Conservation (phyloP, 92 coral and sea anemone species). For the Palythoa caribaeorum region DNA sequence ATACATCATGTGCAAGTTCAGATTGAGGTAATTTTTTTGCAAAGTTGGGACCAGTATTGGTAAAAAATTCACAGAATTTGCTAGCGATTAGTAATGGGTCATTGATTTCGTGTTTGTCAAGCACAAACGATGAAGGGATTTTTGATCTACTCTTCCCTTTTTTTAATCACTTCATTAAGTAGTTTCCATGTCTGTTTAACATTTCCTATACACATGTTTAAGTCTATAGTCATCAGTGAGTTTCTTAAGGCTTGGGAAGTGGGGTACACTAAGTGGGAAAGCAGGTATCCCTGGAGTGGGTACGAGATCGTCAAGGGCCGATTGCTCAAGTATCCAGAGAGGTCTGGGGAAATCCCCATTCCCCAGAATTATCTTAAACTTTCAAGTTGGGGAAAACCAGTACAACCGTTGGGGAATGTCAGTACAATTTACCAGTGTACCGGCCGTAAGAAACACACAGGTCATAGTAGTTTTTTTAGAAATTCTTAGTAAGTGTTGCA, state of each 20-base stretch:
- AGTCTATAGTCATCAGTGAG: neutral
- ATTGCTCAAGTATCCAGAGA: too few species aligned
- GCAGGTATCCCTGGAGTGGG: too few species aligned
- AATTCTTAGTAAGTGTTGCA: neutral
- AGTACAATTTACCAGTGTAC: too few species aligned
- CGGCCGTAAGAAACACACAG: too few species aligned
- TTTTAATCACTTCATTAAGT: neutral
- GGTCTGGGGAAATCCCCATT: too few species aligned
- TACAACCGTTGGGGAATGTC: too few species aligned
- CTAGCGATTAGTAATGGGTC: slow-evolving; percentile 14
- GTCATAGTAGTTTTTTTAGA: neutral
- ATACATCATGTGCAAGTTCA: neutral
- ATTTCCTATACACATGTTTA: neutral
- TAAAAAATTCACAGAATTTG: slow-evolving; percentile 26
- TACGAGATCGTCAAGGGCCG: too few species aligned
- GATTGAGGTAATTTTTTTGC: slow-evolving; percentile 32
- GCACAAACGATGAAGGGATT: neutral
- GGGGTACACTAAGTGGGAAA: too few species aligned
- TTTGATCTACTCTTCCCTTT: neutral
- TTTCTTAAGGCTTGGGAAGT: too few species aligned
- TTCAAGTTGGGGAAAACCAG: too few species aligned
- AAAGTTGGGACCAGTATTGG: slow-evolving; percentile 10
- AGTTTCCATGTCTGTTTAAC: neutral
- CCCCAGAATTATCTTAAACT: too few species aligned
- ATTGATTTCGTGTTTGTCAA: neutral